Conservation (phyloP, 2,113 vertebrate genomes). For the Mustela nigripes region DNA sequence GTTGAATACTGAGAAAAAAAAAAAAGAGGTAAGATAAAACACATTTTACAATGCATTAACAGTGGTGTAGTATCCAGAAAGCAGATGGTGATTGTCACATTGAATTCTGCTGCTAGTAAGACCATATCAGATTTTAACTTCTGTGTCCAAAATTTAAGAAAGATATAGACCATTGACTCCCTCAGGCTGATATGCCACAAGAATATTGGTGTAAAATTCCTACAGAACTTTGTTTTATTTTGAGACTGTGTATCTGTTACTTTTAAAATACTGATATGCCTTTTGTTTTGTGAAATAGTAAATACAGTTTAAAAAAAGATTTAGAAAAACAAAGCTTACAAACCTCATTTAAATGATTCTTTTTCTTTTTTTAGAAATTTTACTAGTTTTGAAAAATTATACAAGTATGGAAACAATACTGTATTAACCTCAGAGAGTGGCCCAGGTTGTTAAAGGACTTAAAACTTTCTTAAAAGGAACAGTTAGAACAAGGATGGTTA, state of each 20-base stretch:
- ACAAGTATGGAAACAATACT: background rate
- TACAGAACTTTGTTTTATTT: background rate
- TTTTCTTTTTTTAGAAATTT: background rate
- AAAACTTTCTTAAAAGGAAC: background rate
- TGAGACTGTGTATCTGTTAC: background rate
- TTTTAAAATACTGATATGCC: conserved; percentile 4
- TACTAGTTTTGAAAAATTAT: background rate
- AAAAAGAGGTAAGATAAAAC: background rate
- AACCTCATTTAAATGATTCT: background rate
- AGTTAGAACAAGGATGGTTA: conserved; percentile 6
- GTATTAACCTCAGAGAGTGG: background rate
- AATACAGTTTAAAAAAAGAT: background rate
- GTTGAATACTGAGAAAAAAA: background rate
- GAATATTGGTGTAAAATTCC: conserved; percentile 38
- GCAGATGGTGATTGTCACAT: conserved; percentile 12
- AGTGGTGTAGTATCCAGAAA: background rate
- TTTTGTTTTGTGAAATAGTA: conserved; percentile 31
- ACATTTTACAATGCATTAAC: conserved; percentile 11
- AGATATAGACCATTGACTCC: background rate
- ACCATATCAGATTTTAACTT: background rate
- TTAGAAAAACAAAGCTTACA: background rate
- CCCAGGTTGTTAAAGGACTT: conserved; percentile 10
- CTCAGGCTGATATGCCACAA: background rate
- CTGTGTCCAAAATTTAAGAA: background rate
- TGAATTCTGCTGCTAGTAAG: background rate